phyloP scores from a whole-genome alignment of 2,797 vertebrate genomes.

The Neoniphon sammara region DNA sequence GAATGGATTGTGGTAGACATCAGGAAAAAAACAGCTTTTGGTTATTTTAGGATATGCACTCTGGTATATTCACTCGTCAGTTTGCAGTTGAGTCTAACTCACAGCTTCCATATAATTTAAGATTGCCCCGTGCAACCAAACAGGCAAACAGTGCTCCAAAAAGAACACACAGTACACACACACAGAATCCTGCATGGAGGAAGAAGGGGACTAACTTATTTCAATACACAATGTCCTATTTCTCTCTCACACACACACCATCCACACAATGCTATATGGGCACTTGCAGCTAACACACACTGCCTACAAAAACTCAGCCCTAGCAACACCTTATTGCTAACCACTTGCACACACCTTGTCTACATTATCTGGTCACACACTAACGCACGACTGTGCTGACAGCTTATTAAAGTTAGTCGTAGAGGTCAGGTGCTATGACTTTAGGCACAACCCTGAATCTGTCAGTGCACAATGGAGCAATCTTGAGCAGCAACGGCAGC shows the following conservation, averaged over 20 bases:
- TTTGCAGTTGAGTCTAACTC: not conserved
- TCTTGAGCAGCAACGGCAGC: conserved; percentile 3
- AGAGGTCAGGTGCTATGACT: conserved; percentile 4
- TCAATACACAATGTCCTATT: not conserved
- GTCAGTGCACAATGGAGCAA: conserved; percentile 25
- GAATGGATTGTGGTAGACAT: not conserved
- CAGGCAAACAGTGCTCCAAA: conserved; percentile 3
- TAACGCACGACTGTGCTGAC: conserved; percentile 13
- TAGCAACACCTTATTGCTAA: not conserved
- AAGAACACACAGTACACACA: not conserved
- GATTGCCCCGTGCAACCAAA: conserved; percentile 5
- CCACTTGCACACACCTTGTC: conserved; percentile 4
- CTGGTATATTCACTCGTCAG: not conserved
- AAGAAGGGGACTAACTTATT: not conserved
- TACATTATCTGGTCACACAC: not conserved
- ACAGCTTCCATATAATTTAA: not conserved
- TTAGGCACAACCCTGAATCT: conserved; percentile 7
- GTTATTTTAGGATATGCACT: not conserved
- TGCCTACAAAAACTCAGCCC: conserved; percentile 2
- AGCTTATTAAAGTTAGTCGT: conserved; percentile 9
- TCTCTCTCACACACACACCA: conserved; percentile 1
- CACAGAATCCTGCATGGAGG: not conserved
- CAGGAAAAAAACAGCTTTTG: not conserved
- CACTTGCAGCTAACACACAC: not conserved
- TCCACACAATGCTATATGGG: not conserved